These are phyloP conservation scores for Endotricha flammealis DNA, from an alignment of 2,888 invertebrate species.

Conservation along the genomic window DNA sequence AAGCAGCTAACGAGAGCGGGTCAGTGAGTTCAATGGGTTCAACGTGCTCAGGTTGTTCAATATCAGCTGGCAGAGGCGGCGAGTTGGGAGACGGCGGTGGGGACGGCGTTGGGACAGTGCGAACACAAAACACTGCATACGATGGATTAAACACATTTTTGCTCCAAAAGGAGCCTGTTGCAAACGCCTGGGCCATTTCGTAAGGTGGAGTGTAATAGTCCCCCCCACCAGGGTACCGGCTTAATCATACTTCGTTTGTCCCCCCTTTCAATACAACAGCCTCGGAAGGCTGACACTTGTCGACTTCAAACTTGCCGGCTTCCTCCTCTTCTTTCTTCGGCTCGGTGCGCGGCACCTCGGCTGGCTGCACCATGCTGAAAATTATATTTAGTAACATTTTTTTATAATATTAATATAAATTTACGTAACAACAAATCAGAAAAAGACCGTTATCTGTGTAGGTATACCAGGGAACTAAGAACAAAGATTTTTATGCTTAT, in stretches of 20 bases:
- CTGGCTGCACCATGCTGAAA: neutral
- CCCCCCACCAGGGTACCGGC: neutral
- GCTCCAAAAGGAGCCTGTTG: slow-evolving; percentile 19
- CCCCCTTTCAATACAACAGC: slow-evolving; percentile 35
- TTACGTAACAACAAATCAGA: too few species aligned
- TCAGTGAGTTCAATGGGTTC: too few species aligned
- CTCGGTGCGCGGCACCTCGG: neutral
- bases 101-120: neutral
- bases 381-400: too few species aligned
- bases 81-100: neutral
- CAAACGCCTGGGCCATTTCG: slow-evolving; percentile 18
- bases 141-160: slow-evolving; percentile 13
- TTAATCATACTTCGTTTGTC: slow-evolving; percentile 26
- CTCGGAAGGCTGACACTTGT: slow-evolving; percentile 26
- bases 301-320: slow-evolving; percentile 18
- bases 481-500: too few species aligned
- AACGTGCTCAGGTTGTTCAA: too few species aligned
- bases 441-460: too few species aligned
- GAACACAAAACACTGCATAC: neutral
- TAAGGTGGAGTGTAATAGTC: slow-evolving; percentile 14
- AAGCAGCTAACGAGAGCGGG: too few species aligned
- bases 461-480: too few species aligned
- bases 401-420: too few species aligned
- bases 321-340: slow-evolving; percentile 1
- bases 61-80: too few species aligned